Percentiles rank a stretch among this genome's conserved stretches.
Evolutionary conservation across 35 echinoderm and acorn worm species (phyloP).

Genomic region (Hemicentrotus pulcherrimus): DNA sequence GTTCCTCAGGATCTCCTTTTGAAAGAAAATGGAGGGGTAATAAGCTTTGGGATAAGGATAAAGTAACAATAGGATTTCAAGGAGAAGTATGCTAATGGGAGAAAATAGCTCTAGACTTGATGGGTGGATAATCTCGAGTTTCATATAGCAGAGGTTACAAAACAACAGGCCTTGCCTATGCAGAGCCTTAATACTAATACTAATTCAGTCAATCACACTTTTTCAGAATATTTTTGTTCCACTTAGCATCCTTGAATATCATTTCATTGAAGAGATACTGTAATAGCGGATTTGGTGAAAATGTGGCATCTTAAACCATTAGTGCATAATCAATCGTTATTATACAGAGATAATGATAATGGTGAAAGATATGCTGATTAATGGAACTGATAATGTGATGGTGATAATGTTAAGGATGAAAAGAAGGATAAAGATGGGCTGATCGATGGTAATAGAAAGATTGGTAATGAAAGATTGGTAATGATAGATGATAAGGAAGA

Average conservation of each 20-base stretch:
- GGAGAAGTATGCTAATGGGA: not conserved
- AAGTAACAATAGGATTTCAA: not conserved
- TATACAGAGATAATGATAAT: not conserved
- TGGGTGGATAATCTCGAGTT: not conserved
- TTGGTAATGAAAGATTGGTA: not conserved
- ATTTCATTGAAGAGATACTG: not conserved
- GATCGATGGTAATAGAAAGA: not conserved
- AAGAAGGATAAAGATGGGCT: not conserved
- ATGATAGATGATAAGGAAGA: not conserved
- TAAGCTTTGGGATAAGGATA: not conserved
- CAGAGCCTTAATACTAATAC: not conserved
- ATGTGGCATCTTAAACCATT: not conserved
- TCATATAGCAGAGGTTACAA: not conserved
- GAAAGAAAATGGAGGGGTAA: not conserved
- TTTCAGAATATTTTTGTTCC: not conserved
- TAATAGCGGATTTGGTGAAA: not conserved
- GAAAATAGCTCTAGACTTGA: not conserved
- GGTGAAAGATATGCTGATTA: not conserved
- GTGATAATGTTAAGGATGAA: too few relatives aligned
- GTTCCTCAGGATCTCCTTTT: not conserved
- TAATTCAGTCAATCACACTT: not conserved
- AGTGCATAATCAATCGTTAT: not conserved
- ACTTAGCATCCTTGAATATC: not conserved
- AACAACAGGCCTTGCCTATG: not conserved
- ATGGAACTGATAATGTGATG: too few relatives aligned